Evolutionary conservation across 2,888 invertebrate species (phyloP).

Genomic region (Eilema depressum): DNA sequence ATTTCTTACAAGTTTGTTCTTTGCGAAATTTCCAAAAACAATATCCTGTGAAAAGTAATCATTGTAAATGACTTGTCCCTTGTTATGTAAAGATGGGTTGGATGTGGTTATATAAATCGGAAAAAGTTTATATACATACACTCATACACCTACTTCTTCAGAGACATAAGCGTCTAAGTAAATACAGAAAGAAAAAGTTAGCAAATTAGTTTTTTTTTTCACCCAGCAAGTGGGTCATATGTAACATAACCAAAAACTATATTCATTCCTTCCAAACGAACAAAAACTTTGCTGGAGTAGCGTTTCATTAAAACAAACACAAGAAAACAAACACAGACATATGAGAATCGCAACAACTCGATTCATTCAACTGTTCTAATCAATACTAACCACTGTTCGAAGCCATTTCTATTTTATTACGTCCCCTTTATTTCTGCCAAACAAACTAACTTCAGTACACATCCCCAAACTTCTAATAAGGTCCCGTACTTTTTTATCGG

Average conservation of each 20-base stretch:
- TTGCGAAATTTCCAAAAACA: too few relatives aligned
- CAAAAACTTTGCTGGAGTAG: background rate
- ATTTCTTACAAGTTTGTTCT: too few relatives aligned
- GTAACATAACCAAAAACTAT: background rate
- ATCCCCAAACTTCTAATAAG: constrained; percentile 54
- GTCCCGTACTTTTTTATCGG: constrained; percentile 48
- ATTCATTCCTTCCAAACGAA: background rate
- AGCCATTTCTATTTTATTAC: constrained; percentile 45
- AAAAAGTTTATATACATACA: background rate
- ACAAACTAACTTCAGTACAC: constrained; percentile 50
- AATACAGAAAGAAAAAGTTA: background rate
- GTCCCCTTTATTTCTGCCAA: constrained; percentile 45
- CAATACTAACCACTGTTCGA: constrained; percentile 26
- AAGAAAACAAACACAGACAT: constrained; percentile 9
- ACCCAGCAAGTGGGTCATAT: background rate
- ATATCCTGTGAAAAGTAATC: too few relatives aligned
- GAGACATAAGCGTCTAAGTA: background rate
- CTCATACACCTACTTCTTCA: background rate
- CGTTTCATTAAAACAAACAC: constrained; percentile 5
- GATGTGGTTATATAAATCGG: too few relatives aligned
- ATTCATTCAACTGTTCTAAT: constrained; percentile 20
- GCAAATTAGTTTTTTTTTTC: background rate
- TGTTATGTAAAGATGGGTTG: too few relatives aligned
- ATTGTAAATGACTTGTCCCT: too few relatives aligned
- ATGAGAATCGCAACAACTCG: constrained; percentile 9